phyloP scores from a whole-genome alignment of 1,140 invertebrate genomes.

The Doryteuthis pealeii region DNA sequence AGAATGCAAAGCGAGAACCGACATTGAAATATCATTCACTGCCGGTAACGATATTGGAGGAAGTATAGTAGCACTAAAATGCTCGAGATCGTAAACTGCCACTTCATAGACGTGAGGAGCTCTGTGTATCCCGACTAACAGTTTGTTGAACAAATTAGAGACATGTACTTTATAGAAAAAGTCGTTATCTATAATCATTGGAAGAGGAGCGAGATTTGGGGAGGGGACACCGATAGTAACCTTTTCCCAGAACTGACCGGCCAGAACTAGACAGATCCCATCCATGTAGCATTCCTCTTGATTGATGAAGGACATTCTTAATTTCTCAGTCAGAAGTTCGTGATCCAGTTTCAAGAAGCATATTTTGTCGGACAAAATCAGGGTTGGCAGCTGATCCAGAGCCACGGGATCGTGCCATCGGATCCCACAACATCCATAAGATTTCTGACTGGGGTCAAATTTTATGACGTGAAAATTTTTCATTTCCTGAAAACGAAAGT shows the following conservation, averaged over 20 bases:
- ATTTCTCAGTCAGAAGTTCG: not conserved
- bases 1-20: too few species aligned
- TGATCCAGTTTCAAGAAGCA: not conserved
- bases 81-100: not conserved
- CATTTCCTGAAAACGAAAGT: not conserved
- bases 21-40: too few species aligned
- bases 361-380: not conserved
- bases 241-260: not conserved
- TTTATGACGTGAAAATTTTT: not conserved
- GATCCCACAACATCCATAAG: not conserved
- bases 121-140: not conserved
- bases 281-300: not conserved
- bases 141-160: not conserved
- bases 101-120: not conserved
- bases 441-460: not conserved
- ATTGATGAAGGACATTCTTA: not conserved
- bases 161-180: not conserved
- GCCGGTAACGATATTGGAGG: not conserved
- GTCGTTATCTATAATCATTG: not conserved
- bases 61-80: not conserved
- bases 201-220: not conserved
- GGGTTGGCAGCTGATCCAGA: not conserved
- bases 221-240: not conserved
- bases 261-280: not conserved
- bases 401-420: not conserved